phyloP scores from a whole-genome alignment of 1,140 invertebrate genomes.

The Lethrus apterus region DNA sequence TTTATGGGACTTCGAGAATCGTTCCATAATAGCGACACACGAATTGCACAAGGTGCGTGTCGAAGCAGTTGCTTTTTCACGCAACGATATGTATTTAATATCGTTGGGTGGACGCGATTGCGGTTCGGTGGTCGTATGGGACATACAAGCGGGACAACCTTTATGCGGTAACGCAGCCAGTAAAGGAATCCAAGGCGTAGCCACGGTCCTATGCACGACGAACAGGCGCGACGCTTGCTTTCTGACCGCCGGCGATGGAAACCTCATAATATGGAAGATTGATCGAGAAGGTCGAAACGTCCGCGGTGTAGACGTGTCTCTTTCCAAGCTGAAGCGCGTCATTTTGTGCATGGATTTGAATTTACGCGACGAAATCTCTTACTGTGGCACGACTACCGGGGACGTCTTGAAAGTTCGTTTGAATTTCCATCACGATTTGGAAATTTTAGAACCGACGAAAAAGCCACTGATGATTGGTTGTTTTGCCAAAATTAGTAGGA shows the following conservation, averaged over 20 bases:
- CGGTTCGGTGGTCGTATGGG: slow-evolving; percentile 70
- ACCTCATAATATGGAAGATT: slow-evolving; percentile 65
- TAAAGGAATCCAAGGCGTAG: slow-evolving; percentile 58
- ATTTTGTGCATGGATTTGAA: slow-evolving; percentile 58
- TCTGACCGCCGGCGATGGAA: slow-evolving; percentile 65
- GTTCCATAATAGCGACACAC: slow-evolving; percentile 55
- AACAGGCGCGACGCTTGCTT: slow-evolving; percentile 54
- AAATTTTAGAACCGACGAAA: slow-evolving; percentile 44
- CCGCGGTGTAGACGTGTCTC: slow-evolving; percentile 59
- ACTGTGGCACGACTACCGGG: slow-evolving; percentile 77
- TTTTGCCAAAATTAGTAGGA: slow-evolving; percentile 51
- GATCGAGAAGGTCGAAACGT: slow-evolving; percentile 61
- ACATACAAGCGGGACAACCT: slow-evolving; percentile 54
- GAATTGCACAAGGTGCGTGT: slow-evolving; percentile 80
- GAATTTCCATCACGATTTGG: slow-evolving; percentile 54
- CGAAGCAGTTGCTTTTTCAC: slow-evolving; percentile 73
- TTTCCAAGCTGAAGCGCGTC: slow-evolving; percentile 60
- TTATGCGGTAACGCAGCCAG: slow-evolving; percentile 60
- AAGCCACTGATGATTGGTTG: slow-evolving; percentile 61
- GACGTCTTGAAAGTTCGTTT: slow-evolving; percentile 57
- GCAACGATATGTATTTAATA: slow-evolving; percentile 70
- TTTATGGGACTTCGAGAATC: slow-evolving; percentile 74
- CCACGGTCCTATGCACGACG: slow-evolving; percentile 49
- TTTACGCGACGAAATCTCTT: slow-evolving; percentile 59
- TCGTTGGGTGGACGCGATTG: slow-evolving; percentile 85